Evolutionary conservation across 2,888 invertebrate genomes (phyloP).

Genomic region (Venustoraphidia nigricollis): DNA sequence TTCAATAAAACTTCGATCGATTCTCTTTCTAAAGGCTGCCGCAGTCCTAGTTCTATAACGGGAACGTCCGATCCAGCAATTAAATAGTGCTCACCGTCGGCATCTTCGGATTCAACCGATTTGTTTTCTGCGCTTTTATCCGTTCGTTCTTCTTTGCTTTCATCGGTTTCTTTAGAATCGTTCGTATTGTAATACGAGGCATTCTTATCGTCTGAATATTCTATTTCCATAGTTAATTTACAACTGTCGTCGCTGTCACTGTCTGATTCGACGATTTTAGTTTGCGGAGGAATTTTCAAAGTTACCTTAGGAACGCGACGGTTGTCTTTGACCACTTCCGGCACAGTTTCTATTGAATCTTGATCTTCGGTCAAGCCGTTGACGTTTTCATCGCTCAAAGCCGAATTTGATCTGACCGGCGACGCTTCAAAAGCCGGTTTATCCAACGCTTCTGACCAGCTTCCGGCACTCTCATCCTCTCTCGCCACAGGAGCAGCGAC

Average conservation of each 20-base stretch:
- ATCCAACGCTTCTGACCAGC: too few relatives aligned
- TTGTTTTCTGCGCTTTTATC: constrained; percentile 1
- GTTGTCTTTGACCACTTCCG: neutral
- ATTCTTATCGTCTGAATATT: constrained; percentile 19
- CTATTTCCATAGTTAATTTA: constrained; percentile 39
- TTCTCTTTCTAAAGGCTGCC: constrained; percentile 60
- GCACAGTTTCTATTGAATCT: neutral
- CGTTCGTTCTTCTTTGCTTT: constrained; percentile 10
- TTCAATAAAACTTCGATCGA: constrained; percentile 54
- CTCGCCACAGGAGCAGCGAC: too few relatives aligned
- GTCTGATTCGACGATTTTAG: constrained; percentile 16
- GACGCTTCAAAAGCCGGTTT: too few relatives aligned
- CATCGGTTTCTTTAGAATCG: constrained; percentile 19
- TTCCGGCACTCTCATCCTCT: too few relatives aligned
- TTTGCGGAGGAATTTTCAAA: constrained; percentile 33
- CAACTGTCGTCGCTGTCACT: constrained; percentile 42
- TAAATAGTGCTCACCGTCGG: constrained; percentile 25
- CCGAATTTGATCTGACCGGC: too few relatives aligned
- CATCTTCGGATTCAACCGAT: neutral
- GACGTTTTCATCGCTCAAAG: too few relatives aligned
- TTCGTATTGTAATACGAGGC: constrained; percentile 14
- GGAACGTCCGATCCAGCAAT: constrained; percentile 49
- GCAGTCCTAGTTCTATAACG: constrained; percentile 52
- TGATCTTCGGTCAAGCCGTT: too few relatives aligned
- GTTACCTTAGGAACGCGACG: constrained; percentile 52